These are phyloP conservation scores for Empidonax traillii DNA, from an alignment of 2,113 vertebrate genomes.

Conservation along the genomic window DNA sequence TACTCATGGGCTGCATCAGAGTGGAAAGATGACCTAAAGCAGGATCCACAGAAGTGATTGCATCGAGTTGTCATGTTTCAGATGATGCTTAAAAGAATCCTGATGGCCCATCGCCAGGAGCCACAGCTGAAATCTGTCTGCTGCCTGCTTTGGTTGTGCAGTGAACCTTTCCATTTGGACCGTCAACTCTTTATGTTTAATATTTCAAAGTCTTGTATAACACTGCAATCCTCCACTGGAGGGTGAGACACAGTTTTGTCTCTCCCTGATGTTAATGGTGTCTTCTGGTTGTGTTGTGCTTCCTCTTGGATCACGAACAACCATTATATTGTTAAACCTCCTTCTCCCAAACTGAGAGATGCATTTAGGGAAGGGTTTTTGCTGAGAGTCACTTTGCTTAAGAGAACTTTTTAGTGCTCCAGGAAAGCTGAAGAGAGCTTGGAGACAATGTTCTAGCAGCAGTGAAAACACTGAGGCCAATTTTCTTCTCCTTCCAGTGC, in stretches of 20 bases:
- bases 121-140: conserved; percentile 45
- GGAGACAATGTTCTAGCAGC: not conserved
- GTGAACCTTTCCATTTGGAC: conserved; percentile 20
- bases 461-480: not conserved
- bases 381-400: not conserved
- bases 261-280: not conserved
- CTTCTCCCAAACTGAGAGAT: not conserved
- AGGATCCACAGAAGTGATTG: conserved; percentile 48
- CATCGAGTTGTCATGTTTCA: conserved; percentile 49
- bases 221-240: not conserved
- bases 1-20: conserved; percentile 29
- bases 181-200: not conserved
- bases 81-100: conserved; percentile 59
- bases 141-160: conserved; percentile 24
- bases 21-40: conserved; percentile 64
- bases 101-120: conserved; percentile 1
- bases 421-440: not conserved
- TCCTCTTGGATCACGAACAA: not conserved
- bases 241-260: not conserved
- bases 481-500: not conserved
- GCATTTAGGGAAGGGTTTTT: not conserved
- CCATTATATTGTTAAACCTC: not conserved
- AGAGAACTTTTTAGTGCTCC: not conserved
- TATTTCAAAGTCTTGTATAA: not conserved
- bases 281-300: not conserved